Base-by-base conservation (phyloP, 1,140 invertebrate species). In the Chionoecetes opilio region DNA sequence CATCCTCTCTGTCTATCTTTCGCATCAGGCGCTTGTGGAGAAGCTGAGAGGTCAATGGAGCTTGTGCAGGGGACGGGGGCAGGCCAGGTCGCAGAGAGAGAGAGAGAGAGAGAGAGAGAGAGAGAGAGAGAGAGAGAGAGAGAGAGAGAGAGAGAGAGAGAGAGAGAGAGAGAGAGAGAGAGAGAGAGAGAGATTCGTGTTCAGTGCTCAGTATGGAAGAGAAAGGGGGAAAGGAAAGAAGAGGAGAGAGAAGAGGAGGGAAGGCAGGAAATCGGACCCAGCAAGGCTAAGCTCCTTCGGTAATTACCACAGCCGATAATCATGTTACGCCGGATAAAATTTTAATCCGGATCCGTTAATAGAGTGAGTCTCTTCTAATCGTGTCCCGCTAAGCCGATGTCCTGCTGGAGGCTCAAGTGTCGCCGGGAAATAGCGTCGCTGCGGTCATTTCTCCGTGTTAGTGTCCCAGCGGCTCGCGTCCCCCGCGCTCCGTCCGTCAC, bases 301-400 rank as follows among this genome's bases (percentile, higher is more conserved):
- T 87, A 87, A 87, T 87, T 87, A 87, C 85, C 5, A 9, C 34
- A 8, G 85, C 32, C 85, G 32, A 87, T 87, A 87, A 87, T 87
- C 34, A 87, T 8, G 34, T 84, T 87, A 87, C 85, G 85, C 34
- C 85, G 85, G 85, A 87, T 87, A 87, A 34, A 87, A 87, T 87
- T 34, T 87, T 87, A 87, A 87, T 87, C 85, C 85, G 85, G 21
- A 37, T 35, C 37, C 85, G 32, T 31, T 87, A 87, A 87, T 87
- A 31, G 85, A 87, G 85, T 87, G 85, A 87, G 85, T 26, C 32
- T 87, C 85, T 87, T 87, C 32, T 87, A 87, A 87, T 35, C 85
- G 34, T 31, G 85, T 84, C 46, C 37, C 85, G 35, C 31, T 6
- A 87, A 87, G 85, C 21, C 21, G 85, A 87, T 26, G n/a, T 17